These are phyloP conservation scores for Ciconia maguari DNA, from an alignment of 2,113 vertebrate genomes.

Conservation along the genomic window DNA sequence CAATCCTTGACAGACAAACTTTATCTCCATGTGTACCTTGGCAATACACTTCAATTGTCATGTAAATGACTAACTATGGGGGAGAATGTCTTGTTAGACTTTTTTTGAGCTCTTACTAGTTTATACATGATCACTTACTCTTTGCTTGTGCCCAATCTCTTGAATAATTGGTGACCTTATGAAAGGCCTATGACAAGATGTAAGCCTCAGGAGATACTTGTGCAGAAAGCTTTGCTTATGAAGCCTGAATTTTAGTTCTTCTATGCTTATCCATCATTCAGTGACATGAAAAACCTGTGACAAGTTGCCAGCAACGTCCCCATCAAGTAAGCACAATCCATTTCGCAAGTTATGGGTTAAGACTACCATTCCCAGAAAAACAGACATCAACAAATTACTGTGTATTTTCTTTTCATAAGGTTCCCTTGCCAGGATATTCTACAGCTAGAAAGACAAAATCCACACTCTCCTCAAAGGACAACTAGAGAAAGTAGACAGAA, in stretches of 20 bases:
- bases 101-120: neutral
- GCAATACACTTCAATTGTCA: neutral
- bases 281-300: neutral
- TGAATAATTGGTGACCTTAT: neutral
- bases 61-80: neutral
- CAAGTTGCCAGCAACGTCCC: neutral
- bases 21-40: neutral
- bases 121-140: neutral
- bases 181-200: neutral
- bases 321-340: neutral
- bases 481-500: neutral
- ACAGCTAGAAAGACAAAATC: neutral
- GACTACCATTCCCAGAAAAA: neutral
- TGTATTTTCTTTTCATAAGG: neutral
- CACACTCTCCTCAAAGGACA: neutral
- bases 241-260: neutral
- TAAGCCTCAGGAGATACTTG: neutral
- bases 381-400: neutral
- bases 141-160: neutral
- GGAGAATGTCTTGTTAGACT: neutral
- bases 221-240: neutral
- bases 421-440: neutral
- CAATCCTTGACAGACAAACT: neutral
- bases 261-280: neutral
- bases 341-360: neutral